Percentiles rank a stretch among this genome's conserved stretches.
phyloP scores from a whole-genome alignment of 2,113 vertebrate species.

The Martes martes region DNA sequence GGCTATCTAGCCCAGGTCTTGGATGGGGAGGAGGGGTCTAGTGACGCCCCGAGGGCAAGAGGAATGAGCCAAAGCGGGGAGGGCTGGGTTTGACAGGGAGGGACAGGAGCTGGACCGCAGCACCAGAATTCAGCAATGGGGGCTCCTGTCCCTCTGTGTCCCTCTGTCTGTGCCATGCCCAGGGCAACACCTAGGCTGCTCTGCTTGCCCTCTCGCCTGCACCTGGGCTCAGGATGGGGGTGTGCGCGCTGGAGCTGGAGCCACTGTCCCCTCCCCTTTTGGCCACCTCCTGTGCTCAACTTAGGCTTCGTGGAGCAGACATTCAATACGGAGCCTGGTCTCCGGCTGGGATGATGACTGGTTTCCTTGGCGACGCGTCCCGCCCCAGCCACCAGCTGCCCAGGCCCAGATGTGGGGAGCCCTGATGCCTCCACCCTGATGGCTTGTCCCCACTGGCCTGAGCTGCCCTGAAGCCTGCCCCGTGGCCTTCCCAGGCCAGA shows the following conservation, averaged over 20 bases:
- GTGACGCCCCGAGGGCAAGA: background rate
- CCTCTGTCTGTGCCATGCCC: background rate
- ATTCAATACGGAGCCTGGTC: background rate
- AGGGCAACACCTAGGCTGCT: background rate
- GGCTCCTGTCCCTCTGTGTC: background rate
- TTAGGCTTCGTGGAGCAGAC: background rate
- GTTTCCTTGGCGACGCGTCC: constrained; percentile 49
- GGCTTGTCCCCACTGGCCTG: background rate
- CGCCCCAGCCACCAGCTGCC: background rate
- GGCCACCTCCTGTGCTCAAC: background rate
- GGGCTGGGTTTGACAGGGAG: background rate
- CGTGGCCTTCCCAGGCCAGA: background rate
- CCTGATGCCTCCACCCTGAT: background rate
- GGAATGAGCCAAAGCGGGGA: background rate
- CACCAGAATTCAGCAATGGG: fast-evolving
- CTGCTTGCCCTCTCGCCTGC: background rate
- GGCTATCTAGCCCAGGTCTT: background rate
- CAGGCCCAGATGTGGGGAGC: background rate
- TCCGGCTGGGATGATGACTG: background rate
- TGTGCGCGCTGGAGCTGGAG: background rate
- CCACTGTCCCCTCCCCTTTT: fast-evolving
- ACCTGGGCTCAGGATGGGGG: background rate
- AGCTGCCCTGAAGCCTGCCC: background rate
- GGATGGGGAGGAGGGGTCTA: fast-evolving
- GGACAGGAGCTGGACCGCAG: background rate